Conservation (phyloP, 2,797 vertebrate species). For the Rhinatrema bivittatum region DNA sequence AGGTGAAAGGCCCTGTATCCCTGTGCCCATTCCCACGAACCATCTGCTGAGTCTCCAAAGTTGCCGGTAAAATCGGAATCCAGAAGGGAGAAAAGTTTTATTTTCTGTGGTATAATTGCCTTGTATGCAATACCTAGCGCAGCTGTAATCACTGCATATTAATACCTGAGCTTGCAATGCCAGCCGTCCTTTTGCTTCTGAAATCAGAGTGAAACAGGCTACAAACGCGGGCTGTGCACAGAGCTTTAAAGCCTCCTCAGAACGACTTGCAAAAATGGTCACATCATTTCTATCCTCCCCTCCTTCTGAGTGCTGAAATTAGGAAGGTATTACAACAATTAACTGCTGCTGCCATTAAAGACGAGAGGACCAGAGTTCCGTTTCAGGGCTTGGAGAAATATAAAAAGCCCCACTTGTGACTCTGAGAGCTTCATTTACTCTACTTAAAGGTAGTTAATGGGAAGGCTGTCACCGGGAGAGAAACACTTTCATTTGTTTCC, state of each 20-base stretch:
- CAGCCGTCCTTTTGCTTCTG: conserved; percentile 31
- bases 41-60: background rate
- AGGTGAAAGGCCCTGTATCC: too few relatives aligned
- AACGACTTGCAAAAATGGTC: conserved; percentile 33
- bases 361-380: conserved; percentile 43
- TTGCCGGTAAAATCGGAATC: conserved; percentile 4
- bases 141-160: conserved; percentile 47
- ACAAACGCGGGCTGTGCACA: conserved; percentile 20
- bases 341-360: conserved; percentile 41
- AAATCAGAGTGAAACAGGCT: conserved; percentile 21
- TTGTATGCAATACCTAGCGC: conserved; percentile 39
- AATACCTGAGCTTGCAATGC: conserved; percentile 45
- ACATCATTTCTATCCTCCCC: conserved; percentile 15
- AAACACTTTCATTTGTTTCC: conserved; percentile 46
- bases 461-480: conserved; percentile 40
- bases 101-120: conserved; percentile 59
- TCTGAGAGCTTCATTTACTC: conserved; percentile 45
- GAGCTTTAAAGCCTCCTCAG: conserved; percentile 30
- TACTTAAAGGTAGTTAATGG: conserved; percentile 45
- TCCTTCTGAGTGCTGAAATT: conserved; percentile 38
- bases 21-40: background rate
- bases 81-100: conserved; percentile 16
- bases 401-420: conserved; percentile 42
- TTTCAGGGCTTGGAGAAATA: conserved; percentile 52
- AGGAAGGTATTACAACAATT: conserved; percentile 56